A percentile compares a stretch with the other conserved stretches of the same genome.
phyloP scores from a whole-genome alignment of 1,140 invertebrate genomes.

The Mylabris phalerata region DNA sequence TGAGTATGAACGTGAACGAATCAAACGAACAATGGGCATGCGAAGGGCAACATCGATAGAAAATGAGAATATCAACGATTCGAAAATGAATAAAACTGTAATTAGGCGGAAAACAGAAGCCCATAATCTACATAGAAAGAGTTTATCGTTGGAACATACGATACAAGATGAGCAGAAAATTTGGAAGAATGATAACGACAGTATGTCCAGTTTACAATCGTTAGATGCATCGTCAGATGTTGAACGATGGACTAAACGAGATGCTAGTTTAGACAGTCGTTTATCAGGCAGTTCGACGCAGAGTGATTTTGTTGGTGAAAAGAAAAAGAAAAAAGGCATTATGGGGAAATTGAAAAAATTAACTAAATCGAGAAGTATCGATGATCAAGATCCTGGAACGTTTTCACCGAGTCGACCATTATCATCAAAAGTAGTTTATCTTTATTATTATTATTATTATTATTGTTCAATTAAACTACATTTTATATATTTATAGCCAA shows the following conservation, averaged over 20 bases:
- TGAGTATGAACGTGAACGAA: conserved; percentile 45
- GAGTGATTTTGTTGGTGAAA: conserved; percentile 66
- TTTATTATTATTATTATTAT: conserved; percentile 1
- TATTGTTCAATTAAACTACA: conserved; percentile 2
- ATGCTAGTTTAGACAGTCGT: conserved; percentile 68
- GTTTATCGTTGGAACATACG: conserved; percentile 69
- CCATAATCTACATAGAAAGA: conserved; percentile 61
- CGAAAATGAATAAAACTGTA: too few species aligned
- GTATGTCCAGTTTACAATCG: conserved; percentile 71
- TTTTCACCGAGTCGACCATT: conserved; percentile 29
- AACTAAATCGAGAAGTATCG: conserved; percentile 76
- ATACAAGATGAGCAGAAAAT: conserved; percentile 49
- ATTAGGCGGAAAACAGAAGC: conserved; percentile 37
- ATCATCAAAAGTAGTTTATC: conserved; percentile 26
- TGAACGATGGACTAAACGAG: conserved; percentile 50
- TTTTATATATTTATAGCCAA: conserved; percentile 45
- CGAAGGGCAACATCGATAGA: conserved; percentile 46
- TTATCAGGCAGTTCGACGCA: conserved; percentile 77
- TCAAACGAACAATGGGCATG: conserved; percentile 39
- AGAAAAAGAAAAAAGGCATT: conserved; percentile 75
- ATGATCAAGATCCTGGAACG: conserved; percentile 48
- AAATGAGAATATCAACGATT: conserved; percentile 28
- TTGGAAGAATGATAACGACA: conserved; percentile 70
- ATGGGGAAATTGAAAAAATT: conserved; percentile 79
- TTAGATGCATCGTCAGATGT: conserved; percentile 55